phyloP scores from a whole-genome alignment of 2,888 invertebrate species.

The Drosophila tripunctata region DNA sequence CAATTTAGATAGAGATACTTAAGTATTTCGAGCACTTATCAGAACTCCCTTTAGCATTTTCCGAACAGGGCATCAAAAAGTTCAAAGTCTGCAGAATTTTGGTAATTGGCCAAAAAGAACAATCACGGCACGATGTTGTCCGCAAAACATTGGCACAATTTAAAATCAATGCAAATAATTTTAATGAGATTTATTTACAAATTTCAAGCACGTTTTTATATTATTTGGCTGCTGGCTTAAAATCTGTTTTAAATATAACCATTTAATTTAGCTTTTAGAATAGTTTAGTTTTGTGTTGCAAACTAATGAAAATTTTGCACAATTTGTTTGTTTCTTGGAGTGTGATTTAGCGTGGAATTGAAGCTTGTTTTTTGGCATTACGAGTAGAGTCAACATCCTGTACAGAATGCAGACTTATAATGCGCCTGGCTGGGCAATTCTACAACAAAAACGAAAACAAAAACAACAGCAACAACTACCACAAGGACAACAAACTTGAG shows the following conservation, averaged over 20 bases:
- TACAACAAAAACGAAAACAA: conserved; percentile 16
- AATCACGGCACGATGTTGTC: neutral
- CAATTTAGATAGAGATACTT: too few relatives aligned
- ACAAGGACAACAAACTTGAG: conserved; percentile 22
- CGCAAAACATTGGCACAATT: conserved; percentile 1
- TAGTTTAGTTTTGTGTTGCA: neutral
- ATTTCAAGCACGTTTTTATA: neutral
- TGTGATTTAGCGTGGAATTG: neutral
- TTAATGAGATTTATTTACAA: neutral
- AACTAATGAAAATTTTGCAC: neutral
- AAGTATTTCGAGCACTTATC: too few relatives aligned
- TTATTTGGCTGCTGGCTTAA: neutral
- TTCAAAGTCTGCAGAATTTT: neutral
- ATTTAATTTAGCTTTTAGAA: neutral
- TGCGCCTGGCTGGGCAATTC: conserved; percentile 52
- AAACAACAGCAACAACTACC: conserved; percentile 10
- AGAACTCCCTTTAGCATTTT: neutral
- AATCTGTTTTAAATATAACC: neutral
- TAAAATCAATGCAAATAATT: neutral
- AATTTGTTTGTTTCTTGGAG: neutral
- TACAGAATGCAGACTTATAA: conserved; percentile 22
- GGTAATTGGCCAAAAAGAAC: neutral
- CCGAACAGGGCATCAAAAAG: neutral
- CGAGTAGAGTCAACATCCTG: conserved; percentile 27
- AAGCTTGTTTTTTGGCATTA: conserved; percentile 1